Conservation (phyloP, 2,113 vertebrate species). For the Chinchilla lanigera region DNA sequence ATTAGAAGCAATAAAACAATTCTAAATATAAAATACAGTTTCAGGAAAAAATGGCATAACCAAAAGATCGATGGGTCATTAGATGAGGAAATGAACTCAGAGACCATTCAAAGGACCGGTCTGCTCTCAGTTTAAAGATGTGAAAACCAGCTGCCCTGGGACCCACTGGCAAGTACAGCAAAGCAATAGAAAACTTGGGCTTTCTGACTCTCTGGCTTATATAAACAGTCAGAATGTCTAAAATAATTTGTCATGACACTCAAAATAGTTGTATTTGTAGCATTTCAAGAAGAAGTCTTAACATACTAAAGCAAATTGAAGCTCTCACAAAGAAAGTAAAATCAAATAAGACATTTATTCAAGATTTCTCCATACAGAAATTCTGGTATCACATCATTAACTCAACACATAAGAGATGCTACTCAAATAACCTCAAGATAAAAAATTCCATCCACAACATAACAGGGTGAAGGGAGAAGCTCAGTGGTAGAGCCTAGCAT, state of each 20-base stretch:
- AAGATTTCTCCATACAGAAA: constrained; percentile 1
- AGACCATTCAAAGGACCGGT: not conserved
- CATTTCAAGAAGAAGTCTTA: not conserved
- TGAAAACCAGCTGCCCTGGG: not conserved
- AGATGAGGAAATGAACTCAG: constrained; percentile 7
- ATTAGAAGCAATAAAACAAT: constrained; percentile 16
- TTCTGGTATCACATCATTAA: not conserved
- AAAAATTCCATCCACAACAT: not conserved
- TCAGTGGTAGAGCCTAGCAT: not conserved
- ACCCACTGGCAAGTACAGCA: not conserved
- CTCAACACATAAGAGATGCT: not conserved
- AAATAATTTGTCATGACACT: not conserved
- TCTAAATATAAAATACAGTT: constrained; percentile 14
- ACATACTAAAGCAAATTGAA: constrained; percentile 7
- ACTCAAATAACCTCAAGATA: not conserved
- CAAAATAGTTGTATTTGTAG: not conserved
- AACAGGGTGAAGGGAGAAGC: no score
- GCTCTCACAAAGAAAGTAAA: not conserved
- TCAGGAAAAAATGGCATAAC: not conserved
- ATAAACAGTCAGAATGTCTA: not conserved
- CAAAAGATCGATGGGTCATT: not conserved
- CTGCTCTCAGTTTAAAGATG: not conserved
- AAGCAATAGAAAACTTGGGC: not conserved
- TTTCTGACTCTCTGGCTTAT: not conserved
- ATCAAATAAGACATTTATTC: not conserved